A percentile compares a stretch with the other conserved stretches of the same genome.
These are phyloP conservation scores for Cyanoderma ruficeps DNA, from an alignment of 2,113 vertebrate species.

Conservation along the genomic window DNA sequence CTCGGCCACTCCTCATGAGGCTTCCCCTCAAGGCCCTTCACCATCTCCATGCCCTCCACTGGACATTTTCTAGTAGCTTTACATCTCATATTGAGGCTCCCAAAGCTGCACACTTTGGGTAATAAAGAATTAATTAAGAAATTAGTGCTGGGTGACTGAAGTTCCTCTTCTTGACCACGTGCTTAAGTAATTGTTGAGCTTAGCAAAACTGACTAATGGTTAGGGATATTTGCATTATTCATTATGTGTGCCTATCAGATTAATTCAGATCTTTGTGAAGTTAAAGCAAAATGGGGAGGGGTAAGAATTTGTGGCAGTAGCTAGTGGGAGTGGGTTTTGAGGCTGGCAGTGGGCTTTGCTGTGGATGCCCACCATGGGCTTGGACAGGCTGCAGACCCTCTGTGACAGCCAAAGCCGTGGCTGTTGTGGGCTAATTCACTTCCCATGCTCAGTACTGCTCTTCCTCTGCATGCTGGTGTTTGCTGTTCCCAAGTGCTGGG, in stretches of 20 bases:
- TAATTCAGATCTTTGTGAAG: background rate
- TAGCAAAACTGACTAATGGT: background rate
- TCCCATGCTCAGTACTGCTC: fast-evolving
- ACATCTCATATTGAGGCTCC: background rate
- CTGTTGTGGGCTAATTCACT: background rate
- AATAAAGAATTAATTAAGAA: background rate
- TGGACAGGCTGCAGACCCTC: background rate
- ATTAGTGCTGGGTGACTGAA: background rate
- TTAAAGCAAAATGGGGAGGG: background rate
- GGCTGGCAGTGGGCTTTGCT: background rate
- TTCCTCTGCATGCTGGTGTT: background rate
- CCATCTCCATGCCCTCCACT: background rate
- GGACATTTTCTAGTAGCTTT: background rate
- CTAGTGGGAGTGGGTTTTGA: background rate
- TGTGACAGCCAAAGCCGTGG: background rate
- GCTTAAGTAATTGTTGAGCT: background rate
- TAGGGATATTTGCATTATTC: background rate
- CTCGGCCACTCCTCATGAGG: fast-evolving
- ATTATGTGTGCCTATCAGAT: background rate
- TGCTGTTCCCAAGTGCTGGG: background rate
- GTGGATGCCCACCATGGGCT: fast-evolving
- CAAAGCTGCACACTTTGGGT: background rate
- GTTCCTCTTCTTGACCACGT: background rate
- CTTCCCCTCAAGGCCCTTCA: background rate
- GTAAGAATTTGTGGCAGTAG: background rate